Conservation (phyloP, 2,888 invertebrate genomes). For the Ophion ventricosus region DNA sequence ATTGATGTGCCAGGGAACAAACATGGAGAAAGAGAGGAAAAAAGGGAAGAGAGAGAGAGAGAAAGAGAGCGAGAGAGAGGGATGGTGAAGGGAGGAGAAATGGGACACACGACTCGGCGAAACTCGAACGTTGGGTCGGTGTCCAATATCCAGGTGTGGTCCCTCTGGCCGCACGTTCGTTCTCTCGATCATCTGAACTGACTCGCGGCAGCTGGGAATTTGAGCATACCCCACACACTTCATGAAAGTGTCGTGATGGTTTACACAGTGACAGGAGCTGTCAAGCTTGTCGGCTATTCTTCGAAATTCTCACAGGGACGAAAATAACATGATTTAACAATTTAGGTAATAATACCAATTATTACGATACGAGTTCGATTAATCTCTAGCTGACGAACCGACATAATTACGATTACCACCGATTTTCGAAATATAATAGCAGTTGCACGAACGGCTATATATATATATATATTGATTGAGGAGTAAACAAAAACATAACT, state of each 20-base stretch:
- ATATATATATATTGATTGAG: too few species aligned
- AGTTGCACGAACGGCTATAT: too few species aligned
- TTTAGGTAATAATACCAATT: constrained; percentile 13
- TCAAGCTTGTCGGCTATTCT: constrained; percentile 38
- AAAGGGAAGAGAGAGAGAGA: constrained; percentile 8
- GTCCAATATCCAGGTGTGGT: constrained; percentile 63
- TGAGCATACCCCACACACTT: constrained; percentile 28
- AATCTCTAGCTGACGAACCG: not conserved
- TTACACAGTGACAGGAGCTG: constrained; percentile 44
- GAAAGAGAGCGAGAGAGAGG: constrained; percentile 8
- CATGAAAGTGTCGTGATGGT: constrained; percentile 42
- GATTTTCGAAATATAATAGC: too few species aligned
- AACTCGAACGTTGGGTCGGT: constrained; percentile 52
- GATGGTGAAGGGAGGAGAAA: not conserved
- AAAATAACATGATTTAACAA: constrained; percentile 11
- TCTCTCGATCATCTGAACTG: constrained; percentile 37
- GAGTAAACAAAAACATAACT: too few species aligned
- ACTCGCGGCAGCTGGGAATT: constrained; percentile 39
- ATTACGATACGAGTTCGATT: not conserved
- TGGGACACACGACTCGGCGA: constrained; percentile 33
- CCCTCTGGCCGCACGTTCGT: constrained; percentile 43
- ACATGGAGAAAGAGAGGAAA: constrained; percentile 4
- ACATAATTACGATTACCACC: too few species aligned
- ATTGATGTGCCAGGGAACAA: constrained; percentile 47
- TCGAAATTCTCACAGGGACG: constrained; percentile 33